Evolutionary conservation across 2,888 invertebrate genomes (phyloP), one percentile per base, ranked within the genome.

Genomic region (Nasonovia ribisnigri): DNA sequence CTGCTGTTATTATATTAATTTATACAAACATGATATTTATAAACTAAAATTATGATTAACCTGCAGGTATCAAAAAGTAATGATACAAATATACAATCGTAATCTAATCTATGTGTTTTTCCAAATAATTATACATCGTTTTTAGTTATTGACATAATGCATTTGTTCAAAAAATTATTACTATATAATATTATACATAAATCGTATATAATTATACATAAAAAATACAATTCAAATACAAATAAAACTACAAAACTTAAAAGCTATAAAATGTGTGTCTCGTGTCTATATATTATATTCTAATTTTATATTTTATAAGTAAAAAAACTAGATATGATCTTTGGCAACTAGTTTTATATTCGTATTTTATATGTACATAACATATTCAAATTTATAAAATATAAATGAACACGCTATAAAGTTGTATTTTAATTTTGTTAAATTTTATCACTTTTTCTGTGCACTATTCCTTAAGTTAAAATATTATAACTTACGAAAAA

Each of bases 311-410:
- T 84, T 84, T 91, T 51, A 36, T 77, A 88, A n/a, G n/a, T 88
- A 42, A 57, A 26, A 84, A 42, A 84, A 57, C 43, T 84, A 54
- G 91, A 84, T 91, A 91, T 86, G 43, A 91, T 91, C 91, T 84
- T 57, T 91, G 91, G 91, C 84, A 91, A 86, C 43, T 57, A 54
- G 42, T 91, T 91, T 54, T 57, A 91, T 86, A 43, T 46, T 91
- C 29, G 42, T 84, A 84, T 77, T 91, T 91, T 51, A 26, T 42
- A 84, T 26, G 51, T 42, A 51, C 51, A 51, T n/a, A 42, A 77
- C 11, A 88, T 54, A 77, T 36, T 77, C 36, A 77, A 77, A 77
- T 36, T 77, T 77, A 36, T 5, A 88, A 46, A 46, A 46, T 46
- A 11, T 0, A 46, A 57, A 57, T 1, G 57, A 57, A 89, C 43